phyloP scores from a whole-genome alignment of 2,797 vertebrate genomes.

The Fundulus diaphanus region DNA sequence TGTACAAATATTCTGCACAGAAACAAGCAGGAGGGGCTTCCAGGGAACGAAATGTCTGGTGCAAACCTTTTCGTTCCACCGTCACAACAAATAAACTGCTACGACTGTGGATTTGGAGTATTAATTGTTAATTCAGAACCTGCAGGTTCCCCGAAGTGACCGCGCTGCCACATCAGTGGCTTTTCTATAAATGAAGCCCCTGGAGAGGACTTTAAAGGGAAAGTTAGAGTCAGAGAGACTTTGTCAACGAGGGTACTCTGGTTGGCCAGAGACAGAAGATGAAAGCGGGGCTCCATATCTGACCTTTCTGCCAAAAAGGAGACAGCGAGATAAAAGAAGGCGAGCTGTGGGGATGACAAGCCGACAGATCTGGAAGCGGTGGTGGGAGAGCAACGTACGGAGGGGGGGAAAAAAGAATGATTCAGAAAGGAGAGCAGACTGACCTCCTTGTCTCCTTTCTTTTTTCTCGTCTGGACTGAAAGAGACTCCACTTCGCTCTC shows the following conservation, averaged over 20 bases:
- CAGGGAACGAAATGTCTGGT: neutral
- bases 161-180: neutral
- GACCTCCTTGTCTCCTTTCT: slow-evolving; percentile 95
- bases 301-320: slow-evolving; percentile 24
- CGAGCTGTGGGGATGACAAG: neutral
- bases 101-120: neutral
- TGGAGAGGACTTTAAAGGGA: slow-evolving; percentile 7
- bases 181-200: slow-evolving; percentile 16
- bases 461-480: slow-evolving; percentile 90
- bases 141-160: slow-evolving; percentile 2
- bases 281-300: slow-evolving; percentile 16
- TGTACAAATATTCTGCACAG: neutral
- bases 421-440: slow-evolving; percentile 48
- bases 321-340: slow-evolving; percentile 11
- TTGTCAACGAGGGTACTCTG: slow-evolving; percentile 23
- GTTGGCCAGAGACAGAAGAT: slow-evolving; percentile 16
- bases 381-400: neutral
- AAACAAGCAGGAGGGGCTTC: slow-evolving; percentile 7
- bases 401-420: neutral
- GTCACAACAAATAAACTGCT: neutral
- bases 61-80: slow-evolving; percentile 6
- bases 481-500: slow-evolving; percentile 94
- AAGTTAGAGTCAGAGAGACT: slow-evolving; percentile 9
- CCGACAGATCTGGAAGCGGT: slow-evolving; percentile 6
- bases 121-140: neutral